phyloP scores from a whole-genome alignment of 2,113 vertebrate species.

The Ondatra zibethicus region DNA sequence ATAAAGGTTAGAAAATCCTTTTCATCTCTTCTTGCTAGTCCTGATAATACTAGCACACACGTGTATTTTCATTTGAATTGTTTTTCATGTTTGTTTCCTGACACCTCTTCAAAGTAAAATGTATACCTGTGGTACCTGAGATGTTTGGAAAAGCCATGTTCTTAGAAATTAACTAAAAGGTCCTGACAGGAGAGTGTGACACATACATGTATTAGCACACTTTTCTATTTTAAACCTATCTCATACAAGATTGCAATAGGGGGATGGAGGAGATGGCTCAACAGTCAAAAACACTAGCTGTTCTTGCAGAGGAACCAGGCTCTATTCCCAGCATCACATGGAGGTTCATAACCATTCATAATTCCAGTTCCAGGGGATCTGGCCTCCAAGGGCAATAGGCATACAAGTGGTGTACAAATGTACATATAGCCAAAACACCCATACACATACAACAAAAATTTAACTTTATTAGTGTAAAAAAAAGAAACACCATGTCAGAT shows the following conservation, averaged over 20 bases:
- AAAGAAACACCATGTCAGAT: constrained; percentile 27
- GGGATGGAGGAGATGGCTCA: background rate
- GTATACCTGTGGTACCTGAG: constrained; percentile 1
- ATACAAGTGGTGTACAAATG: background rate
- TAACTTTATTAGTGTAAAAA: background rate
- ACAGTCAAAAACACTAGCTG: background rate
- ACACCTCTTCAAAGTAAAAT: constrained; percentile 30
- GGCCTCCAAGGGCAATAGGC: background rate
- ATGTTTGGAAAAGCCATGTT: constrained; percentile 37
- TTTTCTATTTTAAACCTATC: constrained; percentile 49
- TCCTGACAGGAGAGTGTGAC: background rate
- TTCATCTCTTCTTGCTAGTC: background rate
- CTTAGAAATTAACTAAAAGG: constrained; percentile 54
- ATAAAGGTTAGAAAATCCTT: background rate
- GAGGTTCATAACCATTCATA: background rate
- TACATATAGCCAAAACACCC: background rate
- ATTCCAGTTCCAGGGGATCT: background rate
- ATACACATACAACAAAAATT: background rate
- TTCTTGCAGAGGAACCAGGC: background rate
- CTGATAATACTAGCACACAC: background rate
- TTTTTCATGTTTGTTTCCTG: constrained; percentile 43
- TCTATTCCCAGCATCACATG: background rate
- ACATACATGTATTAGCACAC: constrained; percentile 39
- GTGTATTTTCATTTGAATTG: background rate
- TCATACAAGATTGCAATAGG: background rate